Evolutionary conservation across 2,113 vertebrate species (phyloP).

Genomic region (Hyla sarda): DNA sequence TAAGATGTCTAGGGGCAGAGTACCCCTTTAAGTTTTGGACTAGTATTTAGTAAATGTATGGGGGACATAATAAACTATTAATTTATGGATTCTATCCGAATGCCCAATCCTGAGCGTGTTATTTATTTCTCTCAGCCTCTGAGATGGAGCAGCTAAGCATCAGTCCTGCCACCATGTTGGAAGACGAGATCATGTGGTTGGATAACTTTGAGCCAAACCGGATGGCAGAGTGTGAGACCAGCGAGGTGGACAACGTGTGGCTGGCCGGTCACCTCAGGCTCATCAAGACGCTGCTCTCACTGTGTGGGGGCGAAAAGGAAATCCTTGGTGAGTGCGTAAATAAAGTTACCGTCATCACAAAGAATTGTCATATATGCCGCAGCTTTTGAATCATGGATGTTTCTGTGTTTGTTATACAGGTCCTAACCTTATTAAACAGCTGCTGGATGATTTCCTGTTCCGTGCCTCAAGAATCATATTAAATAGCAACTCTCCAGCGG

Average conservation of each 20-base stretch:
- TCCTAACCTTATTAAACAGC: slow-evolving; percentile 93
- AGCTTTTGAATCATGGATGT: not conserved
- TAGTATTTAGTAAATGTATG: too few relatives aligned
- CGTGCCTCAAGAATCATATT: slow-evolving; percentile 98
- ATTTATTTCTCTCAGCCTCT: slow-evolving; percentile 74
- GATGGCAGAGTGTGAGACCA: slow-evolving; percentile 94
- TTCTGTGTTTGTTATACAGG: slow-evolving; percentile 77
- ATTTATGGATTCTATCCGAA: too few relatives aligned
- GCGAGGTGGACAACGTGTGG: slow-evolving; percentile 95
- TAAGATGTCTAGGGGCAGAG: too few relatives aligned
- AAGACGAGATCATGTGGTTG: slow-evolving; percentile 98
- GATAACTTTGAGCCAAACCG: slow-evolving; percentile 98
- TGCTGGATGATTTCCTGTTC: slow-evolving; percentile 98
- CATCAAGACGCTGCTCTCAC: slow-evolving; percentile 96
- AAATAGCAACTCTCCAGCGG: slow-evolving; percentile 91
- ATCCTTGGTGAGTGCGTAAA: slow-evolving; percentile 82
- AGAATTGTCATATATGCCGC: not conserved
- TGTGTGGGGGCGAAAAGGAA: slow-evolving; percentile 95
- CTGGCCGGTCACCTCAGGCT: slow-evolving; percentile 93
- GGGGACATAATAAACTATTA: too few relatives aligned
- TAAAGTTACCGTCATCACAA: not conserved
- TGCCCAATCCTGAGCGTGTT: not conserved
- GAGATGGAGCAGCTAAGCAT: slow-evolving; percentile 97
- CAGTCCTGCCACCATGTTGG: slow-evolving; percentile 92
- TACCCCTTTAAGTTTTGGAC: too few relatives aligned